phyloP scores from a whole-genome alignment of 2,113 vertebrate genomes.

The Odocoileus virginianus region DNA sequence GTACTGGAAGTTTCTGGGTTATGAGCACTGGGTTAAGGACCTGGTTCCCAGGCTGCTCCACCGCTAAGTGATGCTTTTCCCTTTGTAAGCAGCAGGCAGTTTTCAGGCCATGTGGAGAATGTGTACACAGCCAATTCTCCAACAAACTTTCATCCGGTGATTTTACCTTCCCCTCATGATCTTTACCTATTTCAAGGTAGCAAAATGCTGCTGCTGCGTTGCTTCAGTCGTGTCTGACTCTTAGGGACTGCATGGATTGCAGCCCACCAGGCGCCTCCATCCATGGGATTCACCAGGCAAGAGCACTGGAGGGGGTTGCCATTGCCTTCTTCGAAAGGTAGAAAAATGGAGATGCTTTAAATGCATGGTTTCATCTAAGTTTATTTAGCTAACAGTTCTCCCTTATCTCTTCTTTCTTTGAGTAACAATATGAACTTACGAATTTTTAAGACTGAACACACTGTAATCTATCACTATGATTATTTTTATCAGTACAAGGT shows the following conservation, averaged over 20 bases:
- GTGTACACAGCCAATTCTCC: background rate
- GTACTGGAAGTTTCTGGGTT: too few species aligned
- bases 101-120: background rate
- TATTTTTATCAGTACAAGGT: background rate
- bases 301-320: too few species aligned
- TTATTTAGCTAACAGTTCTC: background rate
- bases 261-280: too few species aligned
- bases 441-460: background rate
- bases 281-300: too few species aligned
- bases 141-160: too few species aligned
- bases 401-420: background rate
- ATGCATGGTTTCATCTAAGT: background rate
- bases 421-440: background rate
- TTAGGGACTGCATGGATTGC: too few species aligned
- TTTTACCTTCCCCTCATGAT: background rate
- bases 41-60: background rate
- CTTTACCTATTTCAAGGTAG: background rate
- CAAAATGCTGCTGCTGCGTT: too few species aligned
- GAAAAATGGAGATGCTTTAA: background rate
- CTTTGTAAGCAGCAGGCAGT: background rate
- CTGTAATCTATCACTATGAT: background rate
- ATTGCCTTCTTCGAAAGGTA: background rate
- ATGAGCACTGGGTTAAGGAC: background rate
- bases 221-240: fast-evolving
- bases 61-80: background rate